phyloP scores from a whole-genome alignment of 2,797 vertebrate genomes.

The Columba guinea region DNA sequence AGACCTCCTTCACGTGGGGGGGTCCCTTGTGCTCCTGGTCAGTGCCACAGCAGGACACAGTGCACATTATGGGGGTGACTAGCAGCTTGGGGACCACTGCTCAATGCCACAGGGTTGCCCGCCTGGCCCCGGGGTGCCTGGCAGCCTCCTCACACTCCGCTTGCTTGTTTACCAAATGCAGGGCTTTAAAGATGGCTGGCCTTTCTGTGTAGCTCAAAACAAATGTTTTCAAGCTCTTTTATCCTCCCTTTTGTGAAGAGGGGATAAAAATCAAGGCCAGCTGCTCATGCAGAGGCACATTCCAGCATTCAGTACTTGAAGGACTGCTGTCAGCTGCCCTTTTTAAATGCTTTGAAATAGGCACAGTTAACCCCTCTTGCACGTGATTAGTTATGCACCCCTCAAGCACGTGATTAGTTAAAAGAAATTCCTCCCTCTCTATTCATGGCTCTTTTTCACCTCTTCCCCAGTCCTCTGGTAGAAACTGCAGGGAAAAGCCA shows the following conservation, averaged over 20 bases:
- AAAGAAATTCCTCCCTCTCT: neutral
- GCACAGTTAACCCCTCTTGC: neutral
- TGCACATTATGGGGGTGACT: accelerated
- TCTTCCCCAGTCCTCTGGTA: neutral
- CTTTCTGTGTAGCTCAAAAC: neutral
- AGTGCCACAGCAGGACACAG: neutral
- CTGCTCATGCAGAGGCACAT: neutral
- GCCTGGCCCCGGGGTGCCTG: neutral
- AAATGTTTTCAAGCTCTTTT: constrained; percentile 35
- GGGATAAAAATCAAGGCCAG: neutral
- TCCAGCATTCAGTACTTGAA: neutral
- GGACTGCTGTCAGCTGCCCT: constrained; percentile 34
- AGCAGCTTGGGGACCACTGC: neutral
- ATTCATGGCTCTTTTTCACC: neutral
- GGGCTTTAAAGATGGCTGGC: neutral
- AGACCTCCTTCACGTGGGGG: accelerated
- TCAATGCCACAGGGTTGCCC: accelerated
- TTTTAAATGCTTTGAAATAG: constrained; percentile 11
- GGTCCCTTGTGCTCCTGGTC: neutral
- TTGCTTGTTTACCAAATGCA: neutral
- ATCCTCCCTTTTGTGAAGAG: neutral
- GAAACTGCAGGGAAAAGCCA: neutral
- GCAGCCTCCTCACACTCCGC: neutral
- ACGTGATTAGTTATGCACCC: neutral
- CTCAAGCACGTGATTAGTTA: neutral